Percentiles rank a stretch among this genome's conserved stretches.
These are phyloP conservation scores for Ibidorhyncha struthersii DNA, from an alignment of 2,113 vertebrate genomes.

Conservation along the genomic window DNA sequence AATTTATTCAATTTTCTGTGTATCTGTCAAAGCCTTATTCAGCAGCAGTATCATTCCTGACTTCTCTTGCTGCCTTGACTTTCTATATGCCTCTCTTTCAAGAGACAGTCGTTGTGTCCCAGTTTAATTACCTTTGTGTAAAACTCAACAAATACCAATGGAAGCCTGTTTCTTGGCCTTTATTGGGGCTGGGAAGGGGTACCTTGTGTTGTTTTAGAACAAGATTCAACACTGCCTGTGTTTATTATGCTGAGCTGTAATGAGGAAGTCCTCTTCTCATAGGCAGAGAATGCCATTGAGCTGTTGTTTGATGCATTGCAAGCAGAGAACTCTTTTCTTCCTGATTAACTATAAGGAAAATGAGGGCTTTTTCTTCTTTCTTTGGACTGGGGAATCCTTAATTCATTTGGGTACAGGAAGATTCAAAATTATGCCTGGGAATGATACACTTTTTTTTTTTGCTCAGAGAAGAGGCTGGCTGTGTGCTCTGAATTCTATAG, in stretches of 20 bases:
- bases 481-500: constrained; percentile 62
- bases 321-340: not conserved
- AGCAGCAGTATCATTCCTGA: not conserved
- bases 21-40: not conserved
- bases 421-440: not conserved
- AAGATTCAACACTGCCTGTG: not conserved
- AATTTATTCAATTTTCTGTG: not conserved
- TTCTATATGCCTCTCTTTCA: not conserved
- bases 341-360: not conserved
- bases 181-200: not conserved
- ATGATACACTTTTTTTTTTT: not conserved
- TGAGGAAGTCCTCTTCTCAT: not conserved
- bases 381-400: not conserved
- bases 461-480: constrained; percentile 63
- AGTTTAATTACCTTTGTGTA: not conserved
- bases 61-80: not conserved
- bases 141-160: not conserved
- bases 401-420: not conserved
- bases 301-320: not conserved
- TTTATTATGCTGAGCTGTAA: constrained; percentile 26
- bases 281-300: not conserved
- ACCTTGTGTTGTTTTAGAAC: constrained; percentile 24
- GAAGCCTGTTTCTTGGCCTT: constrained; percentile 13
- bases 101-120: not conserved
- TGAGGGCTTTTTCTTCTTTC: not conserved